Percentiles rank a stretch among this genome's conserved stretches.
These are phyloP conservation scores for Drosophila auraria DNA, from an alignment of 1,140 invertebrate species.

Conservation along the genomic window DNA sequence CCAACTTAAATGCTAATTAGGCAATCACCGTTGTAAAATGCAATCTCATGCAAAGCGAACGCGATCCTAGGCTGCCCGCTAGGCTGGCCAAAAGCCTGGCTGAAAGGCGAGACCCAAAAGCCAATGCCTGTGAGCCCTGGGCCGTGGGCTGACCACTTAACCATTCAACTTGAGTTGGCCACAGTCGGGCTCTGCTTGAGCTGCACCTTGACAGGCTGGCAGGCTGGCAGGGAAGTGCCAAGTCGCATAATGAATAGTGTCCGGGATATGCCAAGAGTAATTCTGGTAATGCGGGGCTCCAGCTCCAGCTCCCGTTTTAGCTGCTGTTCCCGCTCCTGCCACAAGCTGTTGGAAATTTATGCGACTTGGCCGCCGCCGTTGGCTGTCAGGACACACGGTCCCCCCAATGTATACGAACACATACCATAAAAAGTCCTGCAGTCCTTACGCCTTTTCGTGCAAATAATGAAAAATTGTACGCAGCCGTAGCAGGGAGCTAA, in stretches of 20 bases:
- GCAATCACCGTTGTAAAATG: conserved; percentile 38
- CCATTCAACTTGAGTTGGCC: conserved; percentile 46
- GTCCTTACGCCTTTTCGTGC: conserved; percentile 50
- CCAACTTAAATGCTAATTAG: conserved; percentile 40
- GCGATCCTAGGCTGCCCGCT: conserved; percentile 17
- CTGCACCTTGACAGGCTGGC: conserved; percentile 58
- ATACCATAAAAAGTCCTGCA: conserved; percentile 34
- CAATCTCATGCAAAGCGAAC: conserved; percentile 27
- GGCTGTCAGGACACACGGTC: conserved; percentile 32
- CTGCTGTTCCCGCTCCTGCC: conserved; percentile 24
- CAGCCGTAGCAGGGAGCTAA: conserved; percentile 45
- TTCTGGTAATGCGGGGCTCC: conserved; percentile 44
- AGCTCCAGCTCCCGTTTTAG: conserved; percentile 4
- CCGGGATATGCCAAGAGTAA: conserved; percentile 54
- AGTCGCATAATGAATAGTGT: conserved; percentile 74
- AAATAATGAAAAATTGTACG: conserved; percentile 76
- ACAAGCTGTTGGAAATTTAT: conserved; percentile 58
- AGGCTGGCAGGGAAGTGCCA: conserved; percentile 66
- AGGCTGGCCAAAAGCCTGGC: conserved; percentile 3
- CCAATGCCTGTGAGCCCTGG: conserved; percentile 11
- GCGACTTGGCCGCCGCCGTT: conserved; percentile 43
- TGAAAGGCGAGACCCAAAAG: neutral
- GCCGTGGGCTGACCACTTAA: conserved; percentile 37
- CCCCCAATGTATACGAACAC: conserved; percentile 2
- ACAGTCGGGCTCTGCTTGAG: conserved; percentile 37